phyloP scores from a whole-genome alignment of 2,797 vertebrate genomes.

The Tiaroga cobitis region DNA sequence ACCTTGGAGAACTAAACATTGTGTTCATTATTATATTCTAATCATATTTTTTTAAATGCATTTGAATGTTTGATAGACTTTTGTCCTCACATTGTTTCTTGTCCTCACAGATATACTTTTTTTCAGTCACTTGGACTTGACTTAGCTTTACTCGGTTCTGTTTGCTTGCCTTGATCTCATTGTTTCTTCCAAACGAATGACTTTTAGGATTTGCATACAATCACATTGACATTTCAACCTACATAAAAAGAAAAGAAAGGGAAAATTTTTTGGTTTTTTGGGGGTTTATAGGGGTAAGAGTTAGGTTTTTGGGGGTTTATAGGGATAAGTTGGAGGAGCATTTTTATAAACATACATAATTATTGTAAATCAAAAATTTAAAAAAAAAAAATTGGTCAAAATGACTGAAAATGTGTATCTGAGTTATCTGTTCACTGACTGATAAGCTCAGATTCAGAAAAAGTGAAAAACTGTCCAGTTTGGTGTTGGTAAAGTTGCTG shows the following conservation, averaged over 20 bases:
- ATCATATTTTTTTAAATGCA: not conserved
- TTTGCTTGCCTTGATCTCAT: slow-evolving; percentile 14
- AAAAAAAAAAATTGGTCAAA: too few species aligned
- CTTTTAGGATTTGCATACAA: slow-evolving; percentile 27
- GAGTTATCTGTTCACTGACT: not conserved
- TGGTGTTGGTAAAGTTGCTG: not conserved
- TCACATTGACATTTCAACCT: not conserved
- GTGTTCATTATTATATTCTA: not conserved
- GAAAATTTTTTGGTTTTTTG: too few species aligned
- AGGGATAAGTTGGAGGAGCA: not conserved
- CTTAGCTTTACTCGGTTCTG: not conserved
- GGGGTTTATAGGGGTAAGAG: too few species aligned
- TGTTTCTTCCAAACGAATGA: slow-evolving; percentile 22
- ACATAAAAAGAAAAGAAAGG: not conserved
- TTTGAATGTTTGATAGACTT: not conserved
- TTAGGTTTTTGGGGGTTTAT: too few species aligned
- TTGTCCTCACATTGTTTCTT: too few species aligned
- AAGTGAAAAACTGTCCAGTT: not conserved
- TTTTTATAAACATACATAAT: not conserved
- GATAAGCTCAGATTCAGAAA: not conserved
- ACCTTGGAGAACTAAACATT: not conserved
- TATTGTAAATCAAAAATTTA: not conserved
- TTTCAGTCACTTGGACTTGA: not conserved
- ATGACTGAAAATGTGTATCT: not conserved
- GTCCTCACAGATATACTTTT: not conserved